phyloP scores from a whole-genome alignment of 2,797 vertebrate species.

The Galaxias olidus region DNA sequence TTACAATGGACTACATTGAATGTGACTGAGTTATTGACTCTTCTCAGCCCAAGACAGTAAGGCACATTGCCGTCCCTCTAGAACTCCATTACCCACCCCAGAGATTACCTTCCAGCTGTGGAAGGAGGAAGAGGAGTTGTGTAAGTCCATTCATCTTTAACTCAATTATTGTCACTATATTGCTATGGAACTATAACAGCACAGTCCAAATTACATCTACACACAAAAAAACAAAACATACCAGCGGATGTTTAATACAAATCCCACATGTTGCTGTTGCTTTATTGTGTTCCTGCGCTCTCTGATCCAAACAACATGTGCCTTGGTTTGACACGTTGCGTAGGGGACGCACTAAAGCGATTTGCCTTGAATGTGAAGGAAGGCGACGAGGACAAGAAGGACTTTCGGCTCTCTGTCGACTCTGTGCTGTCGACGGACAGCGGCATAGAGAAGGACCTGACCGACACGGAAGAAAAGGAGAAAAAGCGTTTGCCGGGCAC shows the following conservation, averaged over 20 bases:
- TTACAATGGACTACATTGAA: too few species aligned
- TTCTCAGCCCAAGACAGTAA: slow-evolving; percentile 20
- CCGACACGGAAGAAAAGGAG: slow-evolving; percentile 23
- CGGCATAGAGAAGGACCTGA: slow-evolving; percentile 75
- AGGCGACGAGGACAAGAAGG: slow-evolving; percentile 36
- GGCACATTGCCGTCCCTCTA: slow-evolving; percentile 20
- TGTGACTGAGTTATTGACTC: not conserved
- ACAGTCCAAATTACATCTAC: not conserved
- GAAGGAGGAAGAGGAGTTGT: too few species aligned
- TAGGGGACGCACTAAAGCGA: slow-evolving; percentile 81
- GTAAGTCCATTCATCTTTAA: slow-evolving; percentile 62
- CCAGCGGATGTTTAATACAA: too few species aligned
- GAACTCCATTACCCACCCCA: slow-evolving; percentile 75
- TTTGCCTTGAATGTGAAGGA: slow-evolving; percentile 66
- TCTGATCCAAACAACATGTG: too few species aligned
- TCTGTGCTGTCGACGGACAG: slow-evolving; percentile 79
- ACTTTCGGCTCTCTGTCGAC: slow-evolving; percentile 4
- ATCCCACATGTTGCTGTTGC: too few species aligned
- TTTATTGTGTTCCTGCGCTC: too few species aligned
- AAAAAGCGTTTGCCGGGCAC: not conserved
- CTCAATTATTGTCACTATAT: too few species aligned
- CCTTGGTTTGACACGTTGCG: too few species aligned
- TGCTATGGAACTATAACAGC: not conserved
- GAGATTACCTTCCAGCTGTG: slow-evolving; percentile 79
- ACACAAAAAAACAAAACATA: too few species aligned